Evolutionary conservation across 2,888 invertebrate species (phyloP), one percentile per base, ranked within the genome.

Genomic region (Lithophane leautieri): DNA sequence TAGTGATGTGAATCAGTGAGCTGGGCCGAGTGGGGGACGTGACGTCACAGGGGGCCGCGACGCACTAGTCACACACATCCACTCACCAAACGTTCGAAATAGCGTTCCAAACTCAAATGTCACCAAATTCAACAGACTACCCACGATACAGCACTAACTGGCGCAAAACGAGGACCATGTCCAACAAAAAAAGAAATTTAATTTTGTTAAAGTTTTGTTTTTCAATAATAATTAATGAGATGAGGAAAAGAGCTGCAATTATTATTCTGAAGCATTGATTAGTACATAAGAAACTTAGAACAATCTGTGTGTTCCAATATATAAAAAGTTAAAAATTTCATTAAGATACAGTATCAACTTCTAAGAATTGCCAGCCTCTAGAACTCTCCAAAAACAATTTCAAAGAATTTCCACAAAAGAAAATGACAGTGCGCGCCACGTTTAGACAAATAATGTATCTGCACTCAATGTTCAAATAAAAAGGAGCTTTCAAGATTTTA

Each of bases 391-490:
- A 4, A 54, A 70, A 70, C 50, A 47, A 40, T 73, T 54, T 76
- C 40, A 63, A 71, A 67, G 12, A 73, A 80, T 72, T 74, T 47
- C 67, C 68, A 67, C 28, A 42, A 56, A 68, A 70, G 11, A 83
- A 75, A 78, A 91, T 78, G 95, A 94, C 95, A 94, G 95, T 95
- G 96, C 95, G 94, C 95, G 95, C 94, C 95, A 94, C 93, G 95
- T 93, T 92, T 93, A 94, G 95, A 95, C 94, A 96, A 95, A 95
- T 95, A 95, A 93, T 91, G 94, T 95, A 95, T 94, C 95, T 94
- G 96, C 96, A 96, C 95, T 94, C 95, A 95, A 96, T 96, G 96
- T 96, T 96, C 96, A 96, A 96, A 96, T 96, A 94, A 95, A 95
- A 96, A 96, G 94, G 96, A 96, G 96, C 96, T 96, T 93, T 96